These are phyloP conservation scores for Chelonia mydas DNA, from an alignment of 2,797 vertebrate species.

Conservation along the genomic window DNA sequence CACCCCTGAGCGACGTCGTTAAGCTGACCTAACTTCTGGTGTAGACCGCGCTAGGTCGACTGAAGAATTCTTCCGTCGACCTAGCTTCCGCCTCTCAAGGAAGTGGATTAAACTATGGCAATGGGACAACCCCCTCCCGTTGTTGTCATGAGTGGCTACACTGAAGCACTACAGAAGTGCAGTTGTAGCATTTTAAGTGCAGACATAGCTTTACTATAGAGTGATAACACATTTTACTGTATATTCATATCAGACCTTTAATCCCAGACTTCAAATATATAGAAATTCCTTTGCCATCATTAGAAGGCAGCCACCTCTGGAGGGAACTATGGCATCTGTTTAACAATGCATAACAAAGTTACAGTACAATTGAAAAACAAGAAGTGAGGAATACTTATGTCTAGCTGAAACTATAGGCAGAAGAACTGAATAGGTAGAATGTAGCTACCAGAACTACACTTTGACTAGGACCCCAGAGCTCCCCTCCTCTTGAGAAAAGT, in stretches of 20 bases:
- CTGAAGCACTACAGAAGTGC: too few relatives aligned
- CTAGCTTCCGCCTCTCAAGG: neutral
- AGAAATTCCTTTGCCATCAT: neutral
- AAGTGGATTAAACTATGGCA: too few relatives aligned
- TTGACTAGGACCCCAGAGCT: neutral
- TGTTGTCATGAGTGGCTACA: too few relatives aligned
- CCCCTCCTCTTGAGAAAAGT: neutral
- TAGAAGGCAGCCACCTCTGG: neutral
- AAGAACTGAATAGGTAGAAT: neutral
- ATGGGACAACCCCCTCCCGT: too few relatives aligned
- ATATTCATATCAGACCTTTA: neutral
- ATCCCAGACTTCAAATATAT: neutral
- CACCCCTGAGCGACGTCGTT: neutral
- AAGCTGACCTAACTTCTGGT: neutral
- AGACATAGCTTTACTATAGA: neutral
- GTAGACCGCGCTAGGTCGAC: neutral
- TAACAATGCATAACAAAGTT: neutral
- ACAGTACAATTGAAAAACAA: neutral
- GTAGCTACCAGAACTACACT: neutral
- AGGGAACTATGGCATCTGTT: neutral
- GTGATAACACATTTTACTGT: neutral
- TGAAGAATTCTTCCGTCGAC: too few relatives aligned
- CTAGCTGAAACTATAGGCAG: fast-evolving
- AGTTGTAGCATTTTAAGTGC: too few relatives aligned
- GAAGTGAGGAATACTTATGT: neutral